Evolutionary conservation across 2,888 invertebrate genomes (phyloP).

Genomic region (Xanthostigma xanthostigma): DNA sequence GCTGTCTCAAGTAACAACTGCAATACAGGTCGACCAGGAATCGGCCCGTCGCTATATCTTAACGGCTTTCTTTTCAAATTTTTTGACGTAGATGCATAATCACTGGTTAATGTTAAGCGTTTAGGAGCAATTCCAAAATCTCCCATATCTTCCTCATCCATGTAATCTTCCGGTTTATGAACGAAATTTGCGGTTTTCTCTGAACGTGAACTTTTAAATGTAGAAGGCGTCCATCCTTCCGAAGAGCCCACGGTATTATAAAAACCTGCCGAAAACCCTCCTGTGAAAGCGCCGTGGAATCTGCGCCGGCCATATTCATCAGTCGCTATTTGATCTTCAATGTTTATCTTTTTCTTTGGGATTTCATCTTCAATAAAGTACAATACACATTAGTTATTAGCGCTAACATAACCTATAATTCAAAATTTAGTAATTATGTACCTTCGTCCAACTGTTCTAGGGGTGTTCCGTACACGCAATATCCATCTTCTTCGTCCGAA

Average conservation of each 20-base stretch:
- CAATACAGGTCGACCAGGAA: slow-evolving; percentile 53
- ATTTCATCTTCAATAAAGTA: slow-evolving; percentile 47
- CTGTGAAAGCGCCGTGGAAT: slow-evolving; percentile 98
- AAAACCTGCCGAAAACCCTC: slow-evolving; percentile 92
- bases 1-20: slow-evolving; percentile 52
- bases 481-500: slow-evolving; percentile 48
- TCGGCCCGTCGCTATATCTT: slow-evolving; percentile 25
- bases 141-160: slow-evolving; percentile 94
- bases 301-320: slow-evolving; percentile 79
- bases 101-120: slow-evolving; percentile 60
- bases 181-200: slow-evolving; percentile 42
- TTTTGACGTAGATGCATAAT: slow-evolving; percentile 46
- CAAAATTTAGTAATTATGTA: slow-evolving; percentile 22
- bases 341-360: slow-evolving; percentile 63
- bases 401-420: background rate
- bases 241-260: slow-evolving; percentile 92
- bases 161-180: slow-evolving; percentile 82
- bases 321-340: slow-evolving; percentile 78
- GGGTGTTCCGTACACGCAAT: slow-evolving; percentile 63
- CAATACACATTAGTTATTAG: too few species aligned
- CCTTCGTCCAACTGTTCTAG: slow-evolving; percentile 75
- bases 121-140: slow-evolving; percentile 93
- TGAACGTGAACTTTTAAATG: slow-evolving; percentile 76
- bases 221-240: slow-evolving; percentile 87
- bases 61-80: slow-evolving; percentile 19